Conservation (phyloP, 2,888 invertebrate species). For the Portevinia maculata region DNA sequence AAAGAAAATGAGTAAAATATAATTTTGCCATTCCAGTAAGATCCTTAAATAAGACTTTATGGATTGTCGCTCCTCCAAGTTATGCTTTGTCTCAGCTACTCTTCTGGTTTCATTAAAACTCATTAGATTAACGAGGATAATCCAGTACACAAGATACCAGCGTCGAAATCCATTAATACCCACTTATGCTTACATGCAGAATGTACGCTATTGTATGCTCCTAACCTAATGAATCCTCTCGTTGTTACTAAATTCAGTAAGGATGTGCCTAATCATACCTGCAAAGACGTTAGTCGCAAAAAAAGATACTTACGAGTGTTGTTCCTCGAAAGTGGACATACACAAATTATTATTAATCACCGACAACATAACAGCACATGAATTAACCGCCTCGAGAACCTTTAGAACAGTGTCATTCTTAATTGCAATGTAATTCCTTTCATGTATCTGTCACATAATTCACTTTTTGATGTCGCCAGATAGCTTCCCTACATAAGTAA, state of each 20-base stretch:
- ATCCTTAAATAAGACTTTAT: not conserved
- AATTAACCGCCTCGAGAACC: slow-evolving; percentile 26
- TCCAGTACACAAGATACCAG: not conserved
- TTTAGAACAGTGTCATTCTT: slow-evolving; percentile 10
- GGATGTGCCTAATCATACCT: not conserved
- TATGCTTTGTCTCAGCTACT: not conserved
- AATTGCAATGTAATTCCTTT: slow-evolving; percentile 25
- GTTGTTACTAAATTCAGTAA: not conserved
- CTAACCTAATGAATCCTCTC: not conserved
- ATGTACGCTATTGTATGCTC: not conserved
- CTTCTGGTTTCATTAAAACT: not conserved
- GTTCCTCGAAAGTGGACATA: not conserved
- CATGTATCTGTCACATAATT: slow-evolving; percentile 43
- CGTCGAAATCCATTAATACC: slow-evolving; percentile 15
- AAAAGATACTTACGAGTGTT: not conserved
- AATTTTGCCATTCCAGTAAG: too few species aligned
- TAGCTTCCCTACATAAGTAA: slow-evolving; percentile 24
- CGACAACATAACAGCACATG: slow-evolving; percentile 6
- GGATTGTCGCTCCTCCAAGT: not conserved
- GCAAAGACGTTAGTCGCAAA: too few species aligned
- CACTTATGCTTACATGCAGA: slow-evolving; percentile 5
- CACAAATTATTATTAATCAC: slow-evolving; percentile 18
- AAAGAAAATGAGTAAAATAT: too few species aligned
- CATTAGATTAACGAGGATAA: not conserved
- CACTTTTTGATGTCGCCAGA: slow-evolving; percentile 43